These are phyloP conservation scores for Drosophila nannoptera DNA, from an alignment of 1,140 invertebrate species.

Conservation along the genomic window DNA sequence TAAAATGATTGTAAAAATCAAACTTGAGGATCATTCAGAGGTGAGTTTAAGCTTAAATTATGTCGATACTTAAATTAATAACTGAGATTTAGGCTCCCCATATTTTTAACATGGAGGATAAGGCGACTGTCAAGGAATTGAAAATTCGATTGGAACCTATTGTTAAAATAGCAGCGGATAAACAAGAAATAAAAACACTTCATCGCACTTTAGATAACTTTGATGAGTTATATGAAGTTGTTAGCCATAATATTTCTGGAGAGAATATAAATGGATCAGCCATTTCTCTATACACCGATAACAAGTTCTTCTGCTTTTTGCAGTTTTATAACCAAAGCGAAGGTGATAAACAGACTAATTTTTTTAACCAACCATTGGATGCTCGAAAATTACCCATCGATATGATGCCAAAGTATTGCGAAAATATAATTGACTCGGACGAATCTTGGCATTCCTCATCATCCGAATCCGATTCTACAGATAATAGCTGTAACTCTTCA, in stretches of 20 bases:
- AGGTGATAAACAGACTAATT: conserved; percentile 21
- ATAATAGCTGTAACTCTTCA: conserved; percentile 6
- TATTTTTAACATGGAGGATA: conserved; percentile 26
- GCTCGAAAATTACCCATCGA: conserved; percentile 16
- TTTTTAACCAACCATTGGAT: conserved; percentile 19
- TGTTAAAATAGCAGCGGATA: conserved; percentile 12
- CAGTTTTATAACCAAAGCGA: conserved; percentile 35
- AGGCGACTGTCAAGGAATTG: conserved; percentile 9
- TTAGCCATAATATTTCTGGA: conserved; percentile 3
- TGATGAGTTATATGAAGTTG: conserved; percentile 12
- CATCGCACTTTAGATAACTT: conserved; percentile 9
- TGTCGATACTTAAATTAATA: not conserved
- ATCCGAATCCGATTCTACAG: conserved; percentile 1
- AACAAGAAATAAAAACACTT: conserved; percentile 24
- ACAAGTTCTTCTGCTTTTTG: conserved; percentile 30
- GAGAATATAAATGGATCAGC: conserved; percentile 25
- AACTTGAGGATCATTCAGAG: conserved; percentile 19
- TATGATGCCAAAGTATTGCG: conserved; percentile 13
- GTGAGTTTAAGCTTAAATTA: conserved; percentile 1
- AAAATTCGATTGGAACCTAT: conserved; percentile 19
- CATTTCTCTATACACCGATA: conserved; percentile 25
- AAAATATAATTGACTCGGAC: conserved; percentile 12
- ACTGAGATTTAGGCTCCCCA: conserved; percentile 6
- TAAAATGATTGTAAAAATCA: conserved; percentile 42
- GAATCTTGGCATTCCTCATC: conserved; percentile 16